These are phyloP conservation scores for Apostichopus japonicus DNA, from an alignment of 35 echinoderm and acorn worm genomes.

Conservation along the genomic window DNA sequence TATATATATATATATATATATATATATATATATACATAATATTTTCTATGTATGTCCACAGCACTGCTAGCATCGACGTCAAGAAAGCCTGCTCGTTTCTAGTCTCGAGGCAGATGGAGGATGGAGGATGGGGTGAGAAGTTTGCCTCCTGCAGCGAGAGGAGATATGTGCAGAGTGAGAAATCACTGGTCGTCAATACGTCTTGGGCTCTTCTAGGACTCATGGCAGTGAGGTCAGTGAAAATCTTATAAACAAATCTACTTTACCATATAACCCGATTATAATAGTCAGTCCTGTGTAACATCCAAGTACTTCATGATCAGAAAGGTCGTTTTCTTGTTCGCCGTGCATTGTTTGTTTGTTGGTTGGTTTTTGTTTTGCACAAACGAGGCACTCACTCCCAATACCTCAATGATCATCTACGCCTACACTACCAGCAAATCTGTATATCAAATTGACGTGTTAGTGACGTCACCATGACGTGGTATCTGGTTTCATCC, in stretches of 20 bases:
- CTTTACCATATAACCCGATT: no score
- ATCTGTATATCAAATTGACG: no score
- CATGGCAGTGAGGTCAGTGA: constrained; percentile 85
- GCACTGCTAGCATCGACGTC: constrained; percentile 63
- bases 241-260: no score
- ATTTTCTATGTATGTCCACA: background rate
- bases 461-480: no score
- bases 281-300: background rate
- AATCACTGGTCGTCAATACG: constrained; percentile 86
- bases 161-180: constrained; percentile 79
- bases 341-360: no score
- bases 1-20: background rate
- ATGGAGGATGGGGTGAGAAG: constrained; percentile 92
- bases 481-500: no score
- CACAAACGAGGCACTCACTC: no score
- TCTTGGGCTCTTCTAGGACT: constrained; percentile 78
- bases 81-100: constrained; percentile 84
- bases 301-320: background rate
- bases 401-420: no score
- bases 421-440: no score
- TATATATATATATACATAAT: no score
- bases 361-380: no score
- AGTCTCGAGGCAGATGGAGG: constrained; percentile 77
- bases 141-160: constrained; percentile 91
- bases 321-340: no score